phyloP scores from a whole-genome alignment of 2,113 vertebrate genomes.

The Myotis yumanensis region DNA sequence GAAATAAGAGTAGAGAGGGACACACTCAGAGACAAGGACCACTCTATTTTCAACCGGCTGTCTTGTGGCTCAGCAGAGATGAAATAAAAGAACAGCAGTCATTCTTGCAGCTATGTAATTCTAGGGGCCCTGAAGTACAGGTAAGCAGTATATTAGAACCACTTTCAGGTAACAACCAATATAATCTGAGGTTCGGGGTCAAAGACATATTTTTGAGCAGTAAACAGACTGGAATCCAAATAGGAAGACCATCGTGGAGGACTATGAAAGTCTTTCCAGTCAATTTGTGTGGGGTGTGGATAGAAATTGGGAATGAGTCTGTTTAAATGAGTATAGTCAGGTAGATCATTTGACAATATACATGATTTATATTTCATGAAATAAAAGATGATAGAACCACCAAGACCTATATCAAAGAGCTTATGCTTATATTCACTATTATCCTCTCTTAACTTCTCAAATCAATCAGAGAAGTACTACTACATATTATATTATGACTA shows the following conservation, averaged over 20 bases:
- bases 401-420: background rate
- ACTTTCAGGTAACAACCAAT: background rate
- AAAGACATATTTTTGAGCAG: background rate
- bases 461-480: background rate
- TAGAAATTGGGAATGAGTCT: background rate
- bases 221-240: background rate
- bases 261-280: background rate
- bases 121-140: background rate
- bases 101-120: background rate
- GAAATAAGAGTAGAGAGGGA: background rate
- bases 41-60: background rate
- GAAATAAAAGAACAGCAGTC: background rate
- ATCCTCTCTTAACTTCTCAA: background rate
- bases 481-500: background rate
- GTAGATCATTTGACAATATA: background rate
- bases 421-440: background rate
- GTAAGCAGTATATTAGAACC: background rate
- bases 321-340: background rate
- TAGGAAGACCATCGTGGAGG: background rate
- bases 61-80: background rate
- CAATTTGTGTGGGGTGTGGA: background rate
- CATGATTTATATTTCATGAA: conserved; percentile 26
- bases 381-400: background rate
- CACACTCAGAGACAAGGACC: background rate
- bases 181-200: background rate